phyloP scores from a whole-genome alignment of 1,140 invertebrate species.

The Drosophila guanche region DNA sequence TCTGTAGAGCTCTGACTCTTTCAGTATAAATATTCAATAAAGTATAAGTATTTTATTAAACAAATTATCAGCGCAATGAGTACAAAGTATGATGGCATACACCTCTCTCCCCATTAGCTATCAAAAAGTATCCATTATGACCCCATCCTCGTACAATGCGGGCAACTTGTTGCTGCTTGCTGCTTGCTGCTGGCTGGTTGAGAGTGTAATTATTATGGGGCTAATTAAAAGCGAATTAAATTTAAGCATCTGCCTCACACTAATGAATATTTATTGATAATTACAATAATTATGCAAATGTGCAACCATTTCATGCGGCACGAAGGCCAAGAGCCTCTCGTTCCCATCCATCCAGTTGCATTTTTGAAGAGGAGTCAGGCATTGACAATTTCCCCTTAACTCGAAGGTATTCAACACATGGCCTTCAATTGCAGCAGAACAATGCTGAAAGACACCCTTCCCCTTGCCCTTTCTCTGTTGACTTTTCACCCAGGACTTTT shows the following conservation, averaged over 20 bases:
- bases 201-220: constrained; percentile 64
- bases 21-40: too few species aligned
- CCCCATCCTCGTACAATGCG: constrained; percentile 10
- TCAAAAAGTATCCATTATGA: too few species aligned
- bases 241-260: constrained; percentile 65
- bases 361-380: constrained; percentile 1
- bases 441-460: constrained; percentile 18
- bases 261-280: constrained; percentile 80
- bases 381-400: constrained; percentile 10
- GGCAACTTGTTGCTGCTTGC: constrained; percentile 52
- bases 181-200: too few species aligned
- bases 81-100: too few species aligned
- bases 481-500: constrained; percentile 27
- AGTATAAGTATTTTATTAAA: too few species aligned
- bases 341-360: neutral
- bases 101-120: too few species aligned
- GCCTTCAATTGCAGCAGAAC: constrained; percentile 35
- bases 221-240: constrained; percentile 77
- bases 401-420: constrained; percentile 33
- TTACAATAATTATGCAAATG: constrained; percentile 79
- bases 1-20: too few species aligned
- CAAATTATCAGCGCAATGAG: too few species aligned
- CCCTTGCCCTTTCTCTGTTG: constrained; percentile 20
- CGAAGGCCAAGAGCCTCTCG: constrained; percentile 27
- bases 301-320: constrained; percentile 57